These are phyloP conservation scores for Drosophila lowei DNA, from an alignment of 1,140 invertebrate genomes.

Conservation along the genomic window DNA sequence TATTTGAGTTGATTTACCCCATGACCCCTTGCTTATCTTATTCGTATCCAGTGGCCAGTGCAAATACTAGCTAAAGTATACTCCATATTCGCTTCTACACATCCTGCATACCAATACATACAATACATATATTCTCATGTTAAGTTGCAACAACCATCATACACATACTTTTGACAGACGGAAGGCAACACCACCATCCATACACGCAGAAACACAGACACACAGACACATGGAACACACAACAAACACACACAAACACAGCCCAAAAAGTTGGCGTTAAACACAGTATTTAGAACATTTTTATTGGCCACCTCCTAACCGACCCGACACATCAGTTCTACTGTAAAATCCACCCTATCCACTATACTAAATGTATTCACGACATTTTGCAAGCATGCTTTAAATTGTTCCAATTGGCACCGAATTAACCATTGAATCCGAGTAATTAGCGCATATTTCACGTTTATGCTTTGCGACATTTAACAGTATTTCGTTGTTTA, in stretches of 20 bases:
- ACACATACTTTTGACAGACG: neutral
- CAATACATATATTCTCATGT: too few species aligned
- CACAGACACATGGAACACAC: neutral
- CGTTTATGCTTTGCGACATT: slow-evolving; percentile 11
- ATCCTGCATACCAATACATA: too few species aligned
- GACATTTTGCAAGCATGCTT: slow-evolving; percentile 64
- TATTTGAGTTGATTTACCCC: slow-evolving; percentile 29
- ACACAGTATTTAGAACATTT: slow-evolving; percentile 47
- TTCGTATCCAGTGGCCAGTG: slow-evolving; percentile 7
- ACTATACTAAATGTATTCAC: slow-evolving; percentile 42
- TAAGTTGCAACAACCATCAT: too few species aligned
- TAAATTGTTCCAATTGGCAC: slow-evolving; percentile 70
- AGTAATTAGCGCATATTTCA: slow-evolving; percentile 45
- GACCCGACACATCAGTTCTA: too few species aligned
- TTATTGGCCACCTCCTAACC: slow-evolving; percentile 39
- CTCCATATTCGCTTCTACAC: slow-evolving; percentile 9
- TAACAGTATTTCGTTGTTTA: slow-evolving; percentile 30
- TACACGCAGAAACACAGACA: neutral
- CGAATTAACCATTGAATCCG: slow-evolving; percentile 13
- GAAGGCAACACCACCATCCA: neutral
- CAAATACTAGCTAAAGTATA: slow-evolving; percentile 10
- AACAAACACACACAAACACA: slow-evolving; percentile 9
- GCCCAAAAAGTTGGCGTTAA: slow-evolving; percentile 14
- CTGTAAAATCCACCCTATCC: slow-evolving; percentile 4
- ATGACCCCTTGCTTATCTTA: slow-evolving; percentile 9